A percentile compares a stretch with the other conserved stretches of the same genome.
phyloP scores from a whole-genome alignment of 2,888 invertebrate genomes.

The Sepioteuthis lessoniana region DNA sequence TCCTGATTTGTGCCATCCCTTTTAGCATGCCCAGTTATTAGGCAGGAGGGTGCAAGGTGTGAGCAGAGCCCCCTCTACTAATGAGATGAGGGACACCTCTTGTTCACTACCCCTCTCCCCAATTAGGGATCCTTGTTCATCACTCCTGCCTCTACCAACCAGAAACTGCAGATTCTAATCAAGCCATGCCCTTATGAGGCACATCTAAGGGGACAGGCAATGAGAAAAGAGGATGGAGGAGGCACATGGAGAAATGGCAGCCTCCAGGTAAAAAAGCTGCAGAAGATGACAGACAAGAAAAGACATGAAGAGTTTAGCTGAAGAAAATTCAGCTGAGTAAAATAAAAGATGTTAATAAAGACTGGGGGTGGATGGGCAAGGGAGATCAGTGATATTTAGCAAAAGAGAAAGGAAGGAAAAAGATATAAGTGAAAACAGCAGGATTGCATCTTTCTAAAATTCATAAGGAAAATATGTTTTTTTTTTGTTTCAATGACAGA shows the following conservation, averaged over 20 bases:
- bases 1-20: slow-evolving; percentile 9
- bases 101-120: not conserved
- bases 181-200: not conserved
- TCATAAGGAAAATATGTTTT: not conserved
- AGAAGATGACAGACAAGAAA: slow-evolving; percentile 18
- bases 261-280: slow-evolving; percentile 12
- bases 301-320: not conserved
- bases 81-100: slow-evolving; percentile 33
- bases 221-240: not conserved
- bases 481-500: not conserved
- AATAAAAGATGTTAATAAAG: slow-evolving; percentile 9
- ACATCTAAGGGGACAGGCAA: not conserved
- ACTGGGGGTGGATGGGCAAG: not conserved
- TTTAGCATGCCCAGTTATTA: slow-evolving; percentile 14
- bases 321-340: not conserved
- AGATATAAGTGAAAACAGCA: not conserved
- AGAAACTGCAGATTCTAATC: slow-evolving; percentile 1
- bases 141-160: not conserved
- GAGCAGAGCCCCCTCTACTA: slow-evolving; percentile 20
- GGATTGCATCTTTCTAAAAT: not conserved
- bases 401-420: not conserved
- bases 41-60: slow-evolving; percentile 21
- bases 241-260: not conserved
- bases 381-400: not conserved
- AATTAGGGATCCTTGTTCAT: not conserved